A percentile compares a stretch with the other conserved stretches of the same genome.
Conservation (phyloP, 2,113 vertebrate species). For the Daphoenositta chrysoptera region DNA sequence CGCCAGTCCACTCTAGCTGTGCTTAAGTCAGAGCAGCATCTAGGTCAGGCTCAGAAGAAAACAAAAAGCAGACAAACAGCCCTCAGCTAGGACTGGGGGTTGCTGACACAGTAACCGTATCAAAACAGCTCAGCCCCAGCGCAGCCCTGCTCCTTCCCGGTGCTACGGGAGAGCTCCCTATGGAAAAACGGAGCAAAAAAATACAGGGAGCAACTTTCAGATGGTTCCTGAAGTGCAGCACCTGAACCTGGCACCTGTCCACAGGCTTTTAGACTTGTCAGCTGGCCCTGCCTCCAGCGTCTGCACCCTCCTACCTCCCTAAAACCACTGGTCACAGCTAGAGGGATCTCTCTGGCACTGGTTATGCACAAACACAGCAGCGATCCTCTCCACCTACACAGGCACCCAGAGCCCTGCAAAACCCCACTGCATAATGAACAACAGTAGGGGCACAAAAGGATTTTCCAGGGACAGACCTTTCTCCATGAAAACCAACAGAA, state of each 20-base stretch:
- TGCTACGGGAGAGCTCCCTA: neutral
- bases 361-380: neutral
- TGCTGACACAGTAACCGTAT: neutral
- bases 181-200: neutral
- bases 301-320: neutral
- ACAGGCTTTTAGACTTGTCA: neutral
- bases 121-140: neutral
- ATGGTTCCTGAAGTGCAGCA: neutral
- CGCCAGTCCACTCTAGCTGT: neutral
- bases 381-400: neutral
- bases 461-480: neutral
- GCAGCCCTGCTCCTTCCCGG: neutral
- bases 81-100: neutral
- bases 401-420: neutral
- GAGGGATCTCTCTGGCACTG: neutral
- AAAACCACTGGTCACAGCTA: neutral
- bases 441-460: neutral
- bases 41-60: conserved; percentile 6
- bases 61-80: neutral
- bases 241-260: neutral
- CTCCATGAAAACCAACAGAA: neutral
- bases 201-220: neutral
- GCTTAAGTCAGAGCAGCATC: conserved; percentile 8
- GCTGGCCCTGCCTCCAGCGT: neutral
- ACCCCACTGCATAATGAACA: neutral